phyloP scores from a whole-genome alignment of 2,113 vertebrate species.

The Charina bottae region DNA sequence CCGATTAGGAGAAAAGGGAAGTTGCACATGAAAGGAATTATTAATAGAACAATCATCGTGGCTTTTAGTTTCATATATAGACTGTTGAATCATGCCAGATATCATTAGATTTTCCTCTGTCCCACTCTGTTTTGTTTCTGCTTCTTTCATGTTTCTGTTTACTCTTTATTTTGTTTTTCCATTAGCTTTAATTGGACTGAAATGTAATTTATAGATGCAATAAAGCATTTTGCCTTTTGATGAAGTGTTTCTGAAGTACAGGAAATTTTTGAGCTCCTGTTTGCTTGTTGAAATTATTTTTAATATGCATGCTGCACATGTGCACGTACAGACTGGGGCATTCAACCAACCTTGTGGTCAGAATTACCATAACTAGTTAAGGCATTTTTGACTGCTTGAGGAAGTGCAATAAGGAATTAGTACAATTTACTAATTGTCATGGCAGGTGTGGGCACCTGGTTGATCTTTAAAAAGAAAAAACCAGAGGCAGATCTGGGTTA shows the following conservation, averaged over 20 bases:
- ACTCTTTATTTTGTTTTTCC: neutral
- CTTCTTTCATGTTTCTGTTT: neutral
- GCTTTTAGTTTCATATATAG: conserved; percentile 28
- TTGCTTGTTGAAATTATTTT: neutral
- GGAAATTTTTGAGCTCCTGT: neutral
- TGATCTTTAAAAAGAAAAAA: neutral
- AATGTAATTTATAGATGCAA: conserved; percentile 5
- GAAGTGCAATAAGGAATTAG: neutral
- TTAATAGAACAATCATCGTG: conserved; percentile 6
- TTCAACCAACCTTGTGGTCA: neutral
- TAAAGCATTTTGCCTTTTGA: neutral
- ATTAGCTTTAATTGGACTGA: fast-evolving
- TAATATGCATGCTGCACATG: neutral
- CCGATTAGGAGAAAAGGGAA: conserved; percentile 41
- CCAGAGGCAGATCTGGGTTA: neutral
- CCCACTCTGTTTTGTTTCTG: neutral
- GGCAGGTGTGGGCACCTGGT: neutral
- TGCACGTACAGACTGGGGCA: neutral
- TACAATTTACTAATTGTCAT: neutral
- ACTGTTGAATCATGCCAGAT: fast-evolving
- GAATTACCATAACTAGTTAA: neutral
- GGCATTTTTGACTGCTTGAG: neutral
- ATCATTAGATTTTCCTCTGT: neutral
- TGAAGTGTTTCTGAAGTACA: neutral
- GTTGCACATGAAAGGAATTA: conserved; percentile 42